Evolutionary conservation across 1,140 invertebrate genomes (phyloP), one percentile per base, ranked within the genome.

Genomic region (Drosophila chauvacae): DNA sequence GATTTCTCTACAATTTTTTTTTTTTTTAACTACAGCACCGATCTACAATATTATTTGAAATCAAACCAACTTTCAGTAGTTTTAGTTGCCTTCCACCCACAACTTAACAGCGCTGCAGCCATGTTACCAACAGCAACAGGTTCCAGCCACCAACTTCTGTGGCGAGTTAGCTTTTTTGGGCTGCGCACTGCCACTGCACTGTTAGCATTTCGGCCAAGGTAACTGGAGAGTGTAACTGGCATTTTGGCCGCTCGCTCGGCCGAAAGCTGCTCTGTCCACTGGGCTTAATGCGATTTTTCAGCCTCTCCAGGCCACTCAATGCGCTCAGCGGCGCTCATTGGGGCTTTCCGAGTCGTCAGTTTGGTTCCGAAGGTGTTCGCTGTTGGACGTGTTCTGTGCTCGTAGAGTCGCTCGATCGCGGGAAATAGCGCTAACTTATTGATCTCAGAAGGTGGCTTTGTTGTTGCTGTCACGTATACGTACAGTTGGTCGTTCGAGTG

Each of bases 361-460:
- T 70, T 41, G 48, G 64, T 61, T 85, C 81, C 78, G 68, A 90
- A 81, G 85, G 85, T 90, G 75, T 62, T 66, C 81, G 76, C 69
- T 73, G 71, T 63, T 83, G 85, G 85, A 90, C 85, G 86, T 90
- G 85, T 39, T 56, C 53, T 39, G 53, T 56, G 65, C 64, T 26
- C 47, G 47, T 28, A 28, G 50, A 28, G 50, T 33, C 69, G 81
- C 80, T 85, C 61, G 37, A 73, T 58, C 50, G 53, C 58, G 61
- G 42, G 63, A 75, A 45, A 58, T 18, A 41, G 61, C 55, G 76
- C 65, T 51, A 69, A 72, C 53, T 50, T 77, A 84, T 81, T 90
- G 85, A 90, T 90, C 85, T 90, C 85, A 90, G 90, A 56, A 79
- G 86, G 85, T 90, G 85, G 85, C 83, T 87, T 83, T 70, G 76